Evolutionary conservation across 2,113 vertebrate species (phyloP), one percentile per base, ranked within the genome.

Genomic region (Scomber japonicus): DNA sequence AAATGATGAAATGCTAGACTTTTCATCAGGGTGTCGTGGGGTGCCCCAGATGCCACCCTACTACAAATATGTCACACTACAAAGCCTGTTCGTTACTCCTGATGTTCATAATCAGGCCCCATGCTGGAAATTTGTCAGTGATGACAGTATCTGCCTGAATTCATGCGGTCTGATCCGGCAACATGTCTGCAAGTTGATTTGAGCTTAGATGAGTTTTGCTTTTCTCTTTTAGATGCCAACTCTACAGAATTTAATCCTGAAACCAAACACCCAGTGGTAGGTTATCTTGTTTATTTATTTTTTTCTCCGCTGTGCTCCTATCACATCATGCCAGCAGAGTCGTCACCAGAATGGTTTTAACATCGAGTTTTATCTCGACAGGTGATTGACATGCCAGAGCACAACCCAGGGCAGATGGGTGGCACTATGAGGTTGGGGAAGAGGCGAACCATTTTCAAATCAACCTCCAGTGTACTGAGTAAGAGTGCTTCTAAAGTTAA

Each of bases 301-400:
- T 59, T 5, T 49, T 48, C 44, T 12, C 40, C 57, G 49, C 11
- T 10, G 0, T 44, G 50, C 62, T 51, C 60, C 11, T 16, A 59
- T 72, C 45, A 13, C 61, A 30, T 40, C 17, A 7, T 15, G 24
- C 62, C 63, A 74, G 64, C 62, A 19, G 17, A n/a, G 63, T n/a
- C 68, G 54, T 27, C 6, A 48, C 3, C 40, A 46, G 67, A 64
- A 60, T 21, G 5, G 45, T 57, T 60, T 57, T 66, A 63, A 64
- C 67, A 9, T 68, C 35, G 7, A 49, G 10, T 89, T 70, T 77
- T 24, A 70, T 89, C 64, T 64, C 11, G 40, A n/a, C 92, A 99
- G 97, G 97, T 99, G 82, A 96, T 99, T 91, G 98, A 99, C 89
- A 99, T 99, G 97, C 98, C 98, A 0, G 97, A 99, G 84, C 98